Base-by-base conservation (phyloP, 92 coral and sea anemone species). In the Epizoanthus rinbou region DNA sequence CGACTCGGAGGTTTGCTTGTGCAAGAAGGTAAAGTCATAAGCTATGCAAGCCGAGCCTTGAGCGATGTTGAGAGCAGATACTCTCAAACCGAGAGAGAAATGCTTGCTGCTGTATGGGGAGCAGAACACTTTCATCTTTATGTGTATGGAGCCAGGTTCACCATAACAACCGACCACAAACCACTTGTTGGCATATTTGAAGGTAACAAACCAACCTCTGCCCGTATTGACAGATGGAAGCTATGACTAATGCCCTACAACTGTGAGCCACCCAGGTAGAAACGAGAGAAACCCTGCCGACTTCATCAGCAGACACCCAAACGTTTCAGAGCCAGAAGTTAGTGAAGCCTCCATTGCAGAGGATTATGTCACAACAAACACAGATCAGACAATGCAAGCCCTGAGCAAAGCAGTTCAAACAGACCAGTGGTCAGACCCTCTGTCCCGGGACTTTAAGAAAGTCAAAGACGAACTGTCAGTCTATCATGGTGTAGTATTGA, bases 41-140 rank as follows among this genome's bases (percentile, higher is more conserved):
- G 87, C 79, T 89, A 87, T 84, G 92, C 87, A 72, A 89, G 95
- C 37, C 83, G 90, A 33, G 86, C 79, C 45, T 85, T 89, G 59
- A 81, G 88, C 52, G 89, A 89, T 23, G 82, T 82, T 8, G 91
- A 90, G 69, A 78, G 33, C 3, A 59, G 87, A 79, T 85, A 90
- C 73, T 85, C 87, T 19, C 88, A 87, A 74, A 85, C 87, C 3
- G 87, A 84, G 73, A 72, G 64, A 73, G 82, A 84, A 43, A 85
- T 82, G 90, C 85, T 93, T 14, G 91, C 90, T 2, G 91, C 71
- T 17, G 90, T 91, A 22, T 93, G 92, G 94, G 94, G 78, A 8
- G 87, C 72, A 31, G 94, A 91, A 79, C 90, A 81, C 28, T 90
- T 58, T 58, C 90, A 87, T 69, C 82, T 87, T 13, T 86, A 85